Percentiles rank a stretch among this genome's conserved stretches.
Conservation (phyloP, 2,113 vertebrate genomes). For the Cichladusa arquata region DNA sequence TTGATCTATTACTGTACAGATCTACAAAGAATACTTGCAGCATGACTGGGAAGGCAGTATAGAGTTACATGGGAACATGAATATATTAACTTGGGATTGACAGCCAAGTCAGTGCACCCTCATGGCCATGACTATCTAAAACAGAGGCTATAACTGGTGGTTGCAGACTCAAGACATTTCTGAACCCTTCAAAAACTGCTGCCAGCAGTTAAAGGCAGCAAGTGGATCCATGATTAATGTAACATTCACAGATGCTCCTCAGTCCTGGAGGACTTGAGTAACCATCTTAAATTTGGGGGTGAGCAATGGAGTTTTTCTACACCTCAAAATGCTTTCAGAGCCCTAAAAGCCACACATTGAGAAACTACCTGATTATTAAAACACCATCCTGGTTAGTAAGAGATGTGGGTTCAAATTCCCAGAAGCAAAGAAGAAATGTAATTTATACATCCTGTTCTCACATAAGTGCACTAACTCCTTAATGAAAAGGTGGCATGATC, state of each 20-base stretch:
- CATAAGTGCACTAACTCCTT: background rate
- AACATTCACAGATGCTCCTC: background rate
- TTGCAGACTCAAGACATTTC: background rate
- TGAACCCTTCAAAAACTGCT: background rate
- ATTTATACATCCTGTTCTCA: background rate
- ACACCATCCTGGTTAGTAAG: background rate
- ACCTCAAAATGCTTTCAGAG: background rate
- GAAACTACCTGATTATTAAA: background rate
- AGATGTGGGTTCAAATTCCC: background rate
- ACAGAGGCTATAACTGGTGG: background rate
- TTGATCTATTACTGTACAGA: background rate
- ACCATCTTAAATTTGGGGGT: background rate
- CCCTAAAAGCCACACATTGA: background rate
- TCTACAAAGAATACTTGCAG: constrained; percentile 1
- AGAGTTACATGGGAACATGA: background rate
- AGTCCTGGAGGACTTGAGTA: background rate
- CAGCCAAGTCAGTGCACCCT: background rate
- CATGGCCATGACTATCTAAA: background rate
- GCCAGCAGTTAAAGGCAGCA: background rate
- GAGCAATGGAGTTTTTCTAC: background rate
- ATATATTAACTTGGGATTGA: background rate
- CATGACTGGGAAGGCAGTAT: background rate
- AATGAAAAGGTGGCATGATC: background rate
- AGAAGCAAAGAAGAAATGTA: background rate
- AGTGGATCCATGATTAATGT: rapidly evolving